phyloP scores from a whole-genome alignment of 2,797 vertebrate species.

The Lagodon rhomboides region DNA sequence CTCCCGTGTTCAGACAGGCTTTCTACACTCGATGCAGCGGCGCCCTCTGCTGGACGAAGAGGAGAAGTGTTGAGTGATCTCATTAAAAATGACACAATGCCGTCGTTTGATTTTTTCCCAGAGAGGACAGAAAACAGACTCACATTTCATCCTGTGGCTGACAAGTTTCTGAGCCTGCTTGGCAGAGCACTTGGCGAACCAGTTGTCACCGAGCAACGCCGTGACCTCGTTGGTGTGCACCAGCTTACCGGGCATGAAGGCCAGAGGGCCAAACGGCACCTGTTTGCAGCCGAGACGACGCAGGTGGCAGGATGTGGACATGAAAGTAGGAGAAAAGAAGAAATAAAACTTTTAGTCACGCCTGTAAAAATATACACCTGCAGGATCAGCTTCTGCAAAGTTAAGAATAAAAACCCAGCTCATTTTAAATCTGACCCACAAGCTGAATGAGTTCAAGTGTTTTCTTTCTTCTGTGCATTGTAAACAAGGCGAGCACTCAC shows the following conservation, averaged over 20 bases:
- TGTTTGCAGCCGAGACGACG: constrained; percentile 64
- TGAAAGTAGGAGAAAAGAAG: constrained; percentile 1
- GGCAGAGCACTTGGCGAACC: constrained; percentile 96
- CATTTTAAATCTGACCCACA: background rate
- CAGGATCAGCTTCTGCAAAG: background rate
- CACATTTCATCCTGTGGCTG: constrained; percentile 95
- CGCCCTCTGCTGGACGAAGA: constrained; percentile 75
- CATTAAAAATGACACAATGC: background rate
- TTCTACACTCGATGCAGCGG: constrained; percentile 17
- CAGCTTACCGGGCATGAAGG: constrained; percentile 94
- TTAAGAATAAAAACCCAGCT: background rate
- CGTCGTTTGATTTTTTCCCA: too few species aligned
- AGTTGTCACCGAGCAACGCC: constrained; percentile 96
- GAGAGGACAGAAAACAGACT: constrained; percentile 68
- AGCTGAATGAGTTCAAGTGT: background rate
- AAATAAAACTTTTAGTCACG: background rate
- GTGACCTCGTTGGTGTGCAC: constrained; percentile 97
- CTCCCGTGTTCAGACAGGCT: background rate
- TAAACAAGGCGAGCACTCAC: constrained; percentile 80
- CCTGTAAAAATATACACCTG: background rate
- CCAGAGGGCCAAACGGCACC: constrained; percentile 97
- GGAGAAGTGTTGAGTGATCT: background rate
- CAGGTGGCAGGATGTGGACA: background rate
- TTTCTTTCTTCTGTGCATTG: background rate
- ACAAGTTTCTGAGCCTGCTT: constrained; percentile 92